Conservation (phyloP, 2,113 vertebrate genomes). For the Suncus etruscus region DNA sequence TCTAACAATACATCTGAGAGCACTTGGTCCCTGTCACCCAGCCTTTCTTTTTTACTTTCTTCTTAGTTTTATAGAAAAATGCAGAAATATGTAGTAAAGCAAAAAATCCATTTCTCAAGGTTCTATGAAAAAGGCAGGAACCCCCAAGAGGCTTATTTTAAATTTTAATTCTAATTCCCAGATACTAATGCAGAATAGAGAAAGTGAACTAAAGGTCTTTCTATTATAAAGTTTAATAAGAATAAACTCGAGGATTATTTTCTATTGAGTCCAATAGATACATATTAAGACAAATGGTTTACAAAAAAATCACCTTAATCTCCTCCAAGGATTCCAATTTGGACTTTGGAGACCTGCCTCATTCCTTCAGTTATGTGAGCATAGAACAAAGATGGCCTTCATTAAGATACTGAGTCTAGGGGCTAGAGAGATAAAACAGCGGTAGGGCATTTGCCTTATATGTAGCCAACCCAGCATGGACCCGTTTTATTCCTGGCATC, state of each 20-base stretch:
- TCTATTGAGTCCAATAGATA: slow-evolving; percentile 13
- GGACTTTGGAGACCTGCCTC: neutral
- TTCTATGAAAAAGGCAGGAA: neutral
- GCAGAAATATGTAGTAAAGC: too few relatives aligned
- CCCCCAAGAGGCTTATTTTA: neutral
- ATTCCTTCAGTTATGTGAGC: neutral
- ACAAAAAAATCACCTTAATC: neutral
- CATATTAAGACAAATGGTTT: slow-evolving; percentile 9
- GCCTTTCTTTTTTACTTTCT: too few relatives aligned
- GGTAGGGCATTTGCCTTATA: too few relatives aligned
- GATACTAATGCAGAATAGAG: neutral
- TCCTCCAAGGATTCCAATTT: neutral
- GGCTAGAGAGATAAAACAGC: too few relatives aligned
- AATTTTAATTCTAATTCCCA: neutral
- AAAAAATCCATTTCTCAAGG: too few relatives aligned
- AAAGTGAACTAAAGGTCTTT: neutral
- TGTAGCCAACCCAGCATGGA: too few relatives aligned
- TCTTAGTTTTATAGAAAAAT: too few relatives aligned
- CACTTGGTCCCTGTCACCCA: too few relatives aligned
- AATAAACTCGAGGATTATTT: neutral
- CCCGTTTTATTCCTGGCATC: too few relatives aligned
- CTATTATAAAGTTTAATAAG: neutral
- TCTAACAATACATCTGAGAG: too few relatives aligned
- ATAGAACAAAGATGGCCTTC: neutral
- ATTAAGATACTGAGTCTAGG: neutral